Conservation (phyloP, 2,888 invertebrate species). For the Diloba caeruleocephala region DNA sequence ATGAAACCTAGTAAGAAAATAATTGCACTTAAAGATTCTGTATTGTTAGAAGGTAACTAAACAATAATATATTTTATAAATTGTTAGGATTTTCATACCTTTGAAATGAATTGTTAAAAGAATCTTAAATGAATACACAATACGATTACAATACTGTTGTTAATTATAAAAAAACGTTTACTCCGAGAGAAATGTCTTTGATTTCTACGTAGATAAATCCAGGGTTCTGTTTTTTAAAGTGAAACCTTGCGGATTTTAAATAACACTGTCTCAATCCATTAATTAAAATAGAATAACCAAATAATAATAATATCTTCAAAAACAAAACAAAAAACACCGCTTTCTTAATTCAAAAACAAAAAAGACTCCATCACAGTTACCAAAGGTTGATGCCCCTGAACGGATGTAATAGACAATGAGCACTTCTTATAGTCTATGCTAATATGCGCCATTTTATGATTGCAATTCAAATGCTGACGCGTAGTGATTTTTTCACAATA, state of each 20-base stretch:
- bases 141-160: no score
- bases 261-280: no score
- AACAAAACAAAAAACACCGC: conserved; percentile 6
- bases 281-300: not conserved
- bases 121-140: no score
- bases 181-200: no score
- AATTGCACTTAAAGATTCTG: not conserved
- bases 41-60: not conserved
- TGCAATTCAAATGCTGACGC: conserved; percentile 63
- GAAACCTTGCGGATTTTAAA: no score
- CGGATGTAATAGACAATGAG: conserved; percentile 61
- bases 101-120: not conserved
- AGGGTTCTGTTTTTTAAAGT: no score
- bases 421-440: conserved; percentile 66
- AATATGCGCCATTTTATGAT: conserved; percentile 64
- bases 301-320: not conserved
- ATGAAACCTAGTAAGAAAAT: no score
- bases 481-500: conserved; percentile 53
- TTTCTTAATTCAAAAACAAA: conserved; percentile 41
- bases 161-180: no score
- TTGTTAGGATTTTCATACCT: not conserved
- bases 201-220: no score
- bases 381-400: conserved; percentile 62
- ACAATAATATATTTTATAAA: not conserved
- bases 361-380: conserved; percentile 45